A percentile compares a stretch with the other conserved stretches of the same genome.
Evolutionary conservation across 2,113 vertebrate genomes (phyloP).

Genomic region (Labrus mixtus): DNA sequence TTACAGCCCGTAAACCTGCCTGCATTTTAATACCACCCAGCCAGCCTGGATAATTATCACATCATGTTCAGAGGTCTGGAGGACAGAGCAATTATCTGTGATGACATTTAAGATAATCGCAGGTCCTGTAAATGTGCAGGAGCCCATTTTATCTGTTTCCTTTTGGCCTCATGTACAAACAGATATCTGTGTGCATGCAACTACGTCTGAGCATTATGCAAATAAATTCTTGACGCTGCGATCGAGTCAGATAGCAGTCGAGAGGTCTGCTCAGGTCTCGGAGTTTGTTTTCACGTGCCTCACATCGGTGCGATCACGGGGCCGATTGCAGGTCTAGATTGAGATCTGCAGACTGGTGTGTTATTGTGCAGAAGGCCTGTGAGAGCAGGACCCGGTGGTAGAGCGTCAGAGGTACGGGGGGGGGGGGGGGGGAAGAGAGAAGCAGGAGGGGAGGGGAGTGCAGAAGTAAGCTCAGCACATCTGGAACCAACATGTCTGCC

Average conservation of each 20-base stretch:
- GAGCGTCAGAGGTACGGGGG: slow-evolving; percentile 65
- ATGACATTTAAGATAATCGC: slow-evolving; percentile 69
- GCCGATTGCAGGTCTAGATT: slow-evolving; percentile 70
- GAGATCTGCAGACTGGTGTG: slow-evolving; percentile 70
- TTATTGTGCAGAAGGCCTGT: slow-evolving; percentile 67
- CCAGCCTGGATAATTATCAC: slow-evolving; percentile 71
- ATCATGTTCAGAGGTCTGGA: slow-evolving; percentile 62
- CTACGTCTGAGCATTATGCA: slow-evolving; percentile 52
- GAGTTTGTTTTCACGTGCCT: slow-evolving; percentile 72
- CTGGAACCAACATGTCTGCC: slow-evolving; percentile 95
- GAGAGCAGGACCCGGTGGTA: slow-evolving; percentile 55
- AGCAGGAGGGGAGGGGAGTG: slow-evolving; percentile 58
- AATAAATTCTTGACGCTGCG: slow-evolving; percentile 60
- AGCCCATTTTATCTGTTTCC: slow-evolving; percentile 56
- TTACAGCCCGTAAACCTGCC: slow-evolving; percentile 26
- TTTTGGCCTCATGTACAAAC: slow-evolving; percentile 62
- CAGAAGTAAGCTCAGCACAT: slow-evolving; percentile 82
- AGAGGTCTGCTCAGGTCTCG: slow-evolving; percentile 59
- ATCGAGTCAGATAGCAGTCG: slow-evolving; percentile 59
- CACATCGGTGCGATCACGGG: slow-evolving; percentile 64
- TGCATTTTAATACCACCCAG: slow-evolving; percentile 52
- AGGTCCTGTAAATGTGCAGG: slow-evolving; percentile 56
- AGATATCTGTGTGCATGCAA: slow-evolving; percentile 66
- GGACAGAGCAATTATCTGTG: slow-evolving; percentile 64
- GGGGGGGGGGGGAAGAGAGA: slow-evolving; percentile 70